Evolutionary conservation across 1,140 invertebrate genomes (phyloP).

Genomic region (Pollicipes pollicipes): DNA sequence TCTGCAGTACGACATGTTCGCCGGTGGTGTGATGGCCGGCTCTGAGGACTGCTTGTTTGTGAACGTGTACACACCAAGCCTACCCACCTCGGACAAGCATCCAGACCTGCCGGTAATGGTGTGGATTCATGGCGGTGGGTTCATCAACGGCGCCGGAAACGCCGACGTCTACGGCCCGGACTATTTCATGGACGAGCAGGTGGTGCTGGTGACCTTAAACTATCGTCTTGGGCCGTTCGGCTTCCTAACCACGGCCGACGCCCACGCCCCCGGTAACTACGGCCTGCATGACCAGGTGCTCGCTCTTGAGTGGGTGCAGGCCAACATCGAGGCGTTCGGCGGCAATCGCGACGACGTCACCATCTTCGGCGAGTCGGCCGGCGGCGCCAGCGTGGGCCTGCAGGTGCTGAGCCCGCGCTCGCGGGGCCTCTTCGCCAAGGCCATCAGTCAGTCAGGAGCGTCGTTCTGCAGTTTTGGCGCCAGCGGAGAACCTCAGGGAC

Average conservation of each 20-base stretch:
- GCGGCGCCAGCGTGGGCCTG: constrained; percentile 6
- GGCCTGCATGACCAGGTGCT: constrained; percentile 26
- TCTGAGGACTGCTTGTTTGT: constrained; percentile 5
- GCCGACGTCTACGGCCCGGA: constrained; percentile 4
- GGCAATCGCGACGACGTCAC: constrained; percentile 20
- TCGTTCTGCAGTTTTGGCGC: neutral
- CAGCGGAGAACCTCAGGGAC: neutral
- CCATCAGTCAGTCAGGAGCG: constrained; percentile 7
- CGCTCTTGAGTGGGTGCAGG: constrained; percentile 25
- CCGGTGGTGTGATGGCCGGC: neutral
- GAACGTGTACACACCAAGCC: constrained; percentile 4
- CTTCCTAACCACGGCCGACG: constrained; percentile 26
- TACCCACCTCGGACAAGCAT: neutral
- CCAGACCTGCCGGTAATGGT: constrained; percentile 21
- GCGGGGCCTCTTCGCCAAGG: constrained; percentile 3
- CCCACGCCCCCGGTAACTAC: constrained; percentile 24
- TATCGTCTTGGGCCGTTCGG: constrained; percentile 14
- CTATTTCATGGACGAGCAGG: constrained; percentile 8
- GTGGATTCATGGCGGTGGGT: constrained; percentile 21
- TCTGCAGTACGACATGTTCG: neutral
- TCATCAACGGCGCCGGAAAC: constrained; percentile 10
- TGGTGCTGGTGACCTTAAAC: constrained; percentile 17
- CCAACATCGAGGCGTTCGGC: constrained; percentile 26
- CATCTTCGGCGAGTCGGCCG: constrained; percentile 6
- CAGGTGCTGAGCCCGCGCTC: neutral